Evolutionary conservation across 2,888 invertebrate species (phyloP).

Genomic region (Sycophila texana): DNA sequence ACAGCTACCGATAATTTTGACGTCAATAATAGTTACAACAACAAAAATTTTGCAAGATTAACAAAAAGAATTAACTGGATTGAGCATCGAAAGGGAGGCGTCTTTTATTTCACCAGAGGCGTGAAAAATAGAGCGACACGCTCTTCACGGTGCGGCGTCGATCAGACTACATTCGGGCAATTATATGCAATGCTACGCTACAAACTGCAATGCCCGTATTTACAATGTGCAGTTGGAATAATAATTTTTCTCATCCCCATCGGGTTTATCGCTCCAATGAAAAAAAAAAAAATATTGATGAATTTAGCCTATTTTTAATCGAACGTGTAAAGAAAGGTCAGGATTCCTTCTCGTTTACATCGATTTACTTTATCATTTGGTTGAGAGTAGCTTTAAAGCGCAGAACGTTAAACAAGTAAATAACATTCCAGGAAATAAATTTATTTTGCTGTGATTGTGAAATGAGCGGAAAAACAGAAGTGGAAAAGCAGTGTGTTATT

Average conservation of each 20-base stretch:
- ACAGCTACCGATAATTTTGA: constrained; percentile 11
- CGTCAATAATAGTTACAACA: not conserved
- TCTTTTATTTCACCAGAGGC: constrained; percentile 33
- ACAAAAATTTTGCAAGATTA: not conserved
- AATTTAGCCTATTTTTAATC: constrained; percentile 28
- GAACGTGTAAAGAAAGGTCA: constrained; percentile 37
- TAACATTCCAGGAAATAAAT: not conserved
- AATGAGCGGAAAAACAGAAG: not conserved
- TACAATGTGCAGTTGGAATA: constrained; percentile 22
- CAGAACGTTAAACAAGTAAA: no score
- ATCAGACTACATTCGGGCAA: constrained; percentile 34
- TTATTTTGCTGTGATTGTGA: not conserved
- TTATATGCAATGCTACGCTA: constrained; percentile 19
- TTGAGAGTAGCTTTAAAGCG: not conserved
- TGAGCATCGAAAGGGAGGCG: not conserved
- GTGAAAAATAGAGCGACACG: constrained; percentile 17
- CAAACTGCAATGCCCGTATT: constrained; percentile 4
- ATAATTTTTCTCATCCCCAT: not conserved
- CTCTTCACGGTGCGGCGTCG: constrained; percentile 30
- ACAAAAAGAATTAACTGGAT: not conserved
- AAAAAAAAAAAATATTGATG: constrained; percentile 17
- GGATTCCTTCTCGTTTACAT: constrained; percentile 13
- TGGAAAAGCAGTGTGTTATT: not conserved
- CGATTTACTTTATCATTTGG: not conserved
- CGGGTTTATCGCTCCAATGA: not conserved